phyloP scores from a whole-genome alignment of 2,113 vertebrate species.

The Proteles cristata region DNA sequence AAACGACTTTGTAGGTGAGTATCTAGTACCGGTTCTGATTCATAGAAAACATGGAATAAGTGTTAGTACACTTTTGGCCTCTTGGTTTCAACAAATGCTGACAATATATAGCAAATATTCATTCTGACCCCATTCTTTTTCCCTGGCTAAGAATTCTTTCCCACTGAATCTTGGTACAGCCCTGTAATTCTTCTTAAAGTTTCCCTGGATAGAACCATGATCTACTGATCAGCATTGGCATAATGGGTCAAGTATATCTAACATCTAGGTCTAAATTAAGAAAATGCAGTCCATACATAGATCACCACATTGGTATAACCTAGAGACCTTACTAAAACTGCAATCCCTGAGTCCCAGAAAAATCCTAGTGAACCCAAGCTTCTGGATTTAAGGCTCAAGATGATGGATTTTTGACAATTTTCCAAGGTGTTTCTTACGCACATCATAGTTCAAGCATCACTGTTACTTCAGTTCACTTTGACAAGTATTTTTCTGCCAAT shows the following conservation, averaged over 20 bases:
- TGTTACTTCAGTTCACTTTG: neutral
- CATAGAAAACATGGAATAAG: neutral
- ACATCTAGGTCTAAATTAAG: neutral
- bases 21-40: neutral
- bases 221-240: neutral
- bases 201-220: neutral
- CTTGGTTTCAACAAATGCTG: neutral
- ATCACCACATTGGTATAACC: neutral
- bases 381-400: neutral
- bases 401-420: neutral
- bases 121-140: neutral
- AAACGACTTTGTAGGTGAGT: neutral
- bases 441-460: neutral
- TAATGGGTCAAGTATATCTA: neutral
- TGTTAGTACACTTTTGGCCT: neutral
- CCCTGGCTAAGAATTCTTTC: neutral
- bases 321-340: neutral
- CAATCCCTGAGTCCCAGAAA: neutral
- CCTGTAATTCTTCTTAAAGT: neutral
- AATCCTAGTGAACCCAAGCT: neutral
- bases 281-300: neutral
- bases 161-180: neutral
- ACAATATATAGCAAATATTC: neutral
- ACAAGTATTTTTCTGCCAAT: neutral
- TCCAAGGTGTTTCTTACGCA: neutral